Base-by-base conservation (phyloP, 2,888 invertebrate species). In the Carcina quercana region DNA sequence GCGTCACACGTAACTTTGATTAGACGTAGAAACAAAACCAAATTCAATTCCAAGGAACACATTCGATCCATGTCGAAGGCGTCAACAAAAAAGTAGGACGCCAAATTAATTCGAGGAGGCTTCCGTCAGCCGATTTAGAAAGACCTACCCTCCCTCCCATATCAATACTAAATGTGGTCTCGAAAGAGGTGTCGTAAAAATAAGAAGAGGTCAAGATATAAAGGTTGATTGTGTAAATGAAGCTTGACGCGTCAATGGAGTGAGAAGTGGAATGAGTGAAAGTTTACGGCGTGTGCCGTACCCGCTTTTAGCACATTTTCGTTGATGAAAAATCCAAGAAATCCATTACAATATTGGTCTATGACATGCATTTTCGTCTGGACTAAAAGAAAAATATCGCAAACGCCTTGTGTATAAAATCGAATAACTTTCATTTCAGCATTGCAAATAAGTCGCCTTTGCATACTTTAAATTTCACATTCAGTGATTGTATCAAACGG, bases 231-330 rank as follows among this genome's bases (percentile, higher is more conserved):
- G 34, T 32, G 47, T 41, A 61, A 63, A 63, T 63, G 61, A 59
- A 59, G 55, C 61, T 47, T 61, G 54, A 53, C 60, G 54, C 49
- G 47, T 54, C 64, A 59, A 59, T 63, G 53, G 50, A 53, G 59
- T 59, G 58, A 45, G 53, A 56, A 56, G 51, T 53, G 56, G 56
- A 59, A 60, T 59, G 59, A 61, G 53, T 52, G 46, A 55, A 61
- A 54, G 48, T 45, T 34, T 29, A 32, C 27, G 44, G 43, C 49
- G 41, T 55, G 44, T 46, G 40, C 47, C 43, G 38, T 45, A 47
- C 50, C 44, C 50, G 47, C 44, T 46, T 56, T n/a, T 50, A 53
- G 38, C 49, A 47, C 47, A 44, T 45, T 46, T 44, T 47, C 20
- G 20, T 7, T 28, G 28, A 28, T 27, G 22, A 27, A 32, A 31